phyloP scores from a whole-genome alignment of 2,797 vertebrate species.

The Miichthys miiuy region DNA sequence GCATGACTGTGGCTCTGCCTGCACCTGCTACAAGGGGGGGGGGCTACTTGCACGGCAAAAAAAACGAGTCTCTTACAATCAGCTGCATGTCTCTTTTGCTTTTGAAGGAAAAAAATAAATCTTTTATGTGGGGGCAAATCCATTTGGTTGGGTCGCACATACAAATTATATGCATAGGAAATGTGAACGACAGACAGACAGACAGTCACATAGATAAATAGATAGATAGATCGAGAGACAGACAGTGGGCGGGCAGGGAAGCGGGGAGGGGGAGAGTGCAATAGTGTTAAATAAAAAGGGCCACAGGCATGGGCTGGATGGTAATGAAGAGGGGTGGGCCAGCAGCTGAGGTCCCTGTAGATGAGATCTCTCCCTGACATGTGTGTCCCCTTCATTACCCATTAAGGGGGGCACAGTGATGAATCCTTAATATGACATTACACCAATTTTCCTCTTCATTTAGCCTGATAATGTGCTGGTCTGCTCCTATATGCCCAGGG shows the following conservation, averaged over 20 bases:
- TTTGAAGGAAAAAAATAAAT: constrained; percentile 73
- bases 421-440: constrained; percentile 99
- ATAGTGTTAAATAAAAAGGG: constrained; percentile 82
- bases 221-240: constrained; percentile 19
- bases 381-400: constrained; percentile 82
- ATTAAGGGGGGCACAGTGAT: constrained; percentile 93
- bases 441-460: constrained; percentile 99
- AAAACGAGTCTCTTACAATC: constrained; percentile 66
- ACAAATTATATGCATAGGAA: constrained; percentile 76
- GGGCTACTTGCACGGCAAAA: constrained; percentile 31
- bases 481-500: constrained; percentile 87
- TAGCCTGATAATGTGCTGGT: constrained; percentile 93
- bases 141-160: constrained; percentile 71
- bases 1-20: constrained; percentile 53
- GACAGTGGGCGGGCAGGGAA: constrained; percentile 15
- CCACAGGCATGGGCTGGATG: constrained; percentile 74
- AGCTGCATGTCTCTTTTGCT: constrained; percentile 70
- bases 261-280: constrained; percentile 55
- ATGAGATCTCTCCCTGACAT: constrained; percentile 84
- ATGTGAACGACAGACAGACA: constrained; percentile 39
- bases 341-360: constrained; percentile 83
- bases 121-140: constrained; percentile 76
- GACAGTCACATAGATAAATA: constrained; percentile 29
- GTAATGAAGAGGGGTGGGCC: constrained; percentile 79
- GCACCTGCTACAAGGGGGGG: constrained; percentile 64